Percentiles rank a stretch among this genome's conserved stretches.
Evolutionary conservation across 1,140 invertebrate genomes (phyloP).

Genomic region (Aricia agestis): DNA sequence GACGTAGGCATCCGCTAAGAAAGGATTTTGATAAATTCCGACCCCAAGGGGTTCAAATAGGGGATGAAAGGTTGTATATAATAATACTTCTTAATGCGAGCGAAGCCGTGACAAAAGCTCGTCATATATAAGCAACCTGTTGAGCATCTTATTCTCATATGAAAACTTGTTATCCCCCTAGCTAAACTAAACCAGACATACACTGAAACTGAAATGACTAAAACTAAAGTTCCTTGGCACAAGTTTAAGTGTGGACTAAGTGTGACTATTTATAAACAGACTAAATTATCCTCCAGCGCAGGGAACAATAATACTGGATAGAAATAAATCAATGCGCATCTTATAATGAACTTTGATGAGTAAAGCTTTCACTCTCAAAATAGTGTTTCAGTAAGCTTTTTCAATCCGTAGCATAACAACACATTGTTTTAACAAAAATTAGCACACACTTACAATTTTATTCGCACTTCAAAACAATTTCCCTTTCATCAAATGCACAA

Average conservation of each 20-base stretch:
- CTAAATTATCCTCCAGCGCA: constrained; percentile 50
- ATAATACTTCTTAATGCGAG: too few species aligned
- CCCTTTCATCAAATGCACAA: constrained; percentile 46
- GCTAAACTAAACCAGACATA: not conserved
- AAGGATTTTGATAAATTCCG: too few species aligned
- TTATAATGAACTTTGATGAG: constrained; percentile 12
- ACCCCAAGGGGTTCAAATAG: too few species aligned
- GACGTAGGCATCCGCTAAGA: too few species aligned
- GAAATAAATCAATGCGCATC: constrained; percentile 13
- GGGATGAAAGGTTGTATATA: too few species aligned
- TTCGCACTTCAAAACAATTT: constrained; percentile 44
- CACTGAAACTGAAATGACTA: not conserved
- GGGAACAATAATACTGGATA: constrained; percentile 39
- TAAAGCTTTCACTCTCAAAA: constrained; percentile 7
- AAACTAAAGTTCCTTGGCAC: constrained; percentile 30
- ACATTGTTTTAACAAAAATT: not conserved
- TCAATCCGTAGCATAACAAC: too few species aligned
- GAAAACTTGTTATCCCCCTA: too few species aligned
- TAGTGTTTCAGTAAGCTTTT: not conserved
- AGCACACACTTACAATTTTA: constrained; percentile 54
- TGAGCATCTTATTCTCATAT: too few species aligned
- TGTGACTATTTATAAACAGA: constrained; percentile 58
- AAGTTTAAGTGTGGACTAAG: constrained; percentile 51
- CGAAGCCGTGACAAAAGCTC: too few species aligned
- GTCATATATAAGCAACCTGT: too few species aligned